A percentile compares a stretch with the other conserved stretches of the same genome.
phyloP scores from a whole-genome alignment of 2,113 vertebrate species.

The Campylorhamphus procurvoides region DNA sequence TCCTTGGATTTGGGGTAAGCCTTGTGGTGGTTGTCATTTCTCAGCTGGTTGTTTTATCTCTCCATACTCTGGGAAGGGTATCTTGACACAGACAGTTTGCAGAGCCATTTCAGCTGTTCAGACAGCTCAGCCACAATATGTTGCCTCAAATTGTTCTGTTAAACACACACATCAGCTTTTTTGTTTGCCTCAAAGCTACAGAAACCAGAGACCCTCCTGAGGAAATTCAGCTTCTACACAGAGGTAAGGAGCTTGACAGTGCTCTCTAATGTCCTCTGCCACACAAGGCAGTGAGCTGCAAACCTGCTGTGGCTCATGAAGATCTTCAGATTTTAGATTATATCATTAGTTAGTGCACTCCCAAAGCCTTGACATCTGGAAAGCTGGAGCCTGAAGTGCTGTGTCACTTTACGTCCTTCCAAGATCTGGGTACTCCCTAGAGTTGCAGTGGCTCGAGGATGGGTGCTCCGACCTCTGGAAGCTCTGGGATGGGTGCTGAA shows the following conservation, averaged over 20 bases:
- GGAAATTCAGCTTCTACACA: background rate
- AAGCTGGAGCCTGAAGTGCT: background rate
- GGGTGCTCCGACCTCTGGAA: too few relatives aligned
- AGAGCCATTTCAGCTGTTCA: constrained; percentile 6
- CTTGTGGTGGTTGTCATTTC: background rate
- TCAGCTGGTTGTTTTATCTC: background rate
- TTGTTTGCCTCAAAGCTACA: constrained; percentile 1
- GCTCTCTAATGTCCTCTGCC: background rate
- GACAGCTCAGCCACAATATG: constrained; percentile 26
- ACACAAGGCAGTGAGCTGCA: background rate
- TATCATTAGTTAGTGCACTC: background rate
- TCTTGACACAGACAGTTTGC: background rate
- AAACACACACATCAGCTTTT: background rate
- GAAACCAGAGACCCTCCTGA: background rate
- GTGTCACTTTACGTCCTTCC: fast-evolving
- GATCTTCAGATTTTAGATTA: background rate
- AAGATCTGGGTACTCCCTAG: background rate
- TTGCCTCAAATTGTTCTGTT: background rate
- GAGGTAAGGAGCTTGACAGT: background rate
- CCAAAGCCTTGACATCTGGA: background rate
- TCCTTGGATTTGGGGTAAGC: background rate
- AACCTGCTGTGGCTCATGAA: background rate
- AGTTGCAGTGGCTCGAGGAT: background rate
- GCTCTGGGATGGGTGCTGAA: too few relatives aligned
- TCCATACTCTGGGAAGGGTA: background rate